Conservation (phyloP, 92 coral and sea anemone genomes). For the Chrysogorgia sp. region DNA sequence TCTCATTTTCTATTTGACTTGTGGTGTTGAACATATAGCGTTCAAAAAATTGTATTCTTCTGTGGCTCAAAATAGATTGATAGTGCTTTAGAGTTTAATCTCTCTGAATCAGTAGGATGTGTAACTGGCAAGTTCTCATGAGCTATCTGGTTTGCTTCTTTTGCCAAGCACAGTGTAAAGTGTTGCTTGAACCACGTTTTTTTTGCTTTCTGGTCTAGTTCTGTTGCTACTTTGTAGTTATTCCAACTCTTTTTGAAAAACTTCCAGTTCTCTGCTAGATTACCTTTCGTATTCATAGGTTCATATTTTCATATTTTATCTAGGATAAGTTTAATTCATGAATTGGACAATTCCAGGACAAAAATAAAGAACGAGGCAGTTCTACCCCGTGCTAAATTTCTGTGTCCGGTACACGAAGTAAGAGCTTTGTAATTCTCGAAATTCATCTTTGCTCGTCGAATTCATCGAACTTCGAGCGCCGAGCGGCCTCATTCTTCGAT, state of each 20-base stretch:
- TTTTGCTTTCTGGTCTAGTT: conserved; percentile 41
- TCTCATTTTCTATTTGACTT: conserved; percentile 47
- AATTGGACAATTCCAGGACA: no score
- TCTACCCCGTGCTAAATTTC: no score
- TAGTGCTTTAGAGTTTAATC: conserved; percentile 37
- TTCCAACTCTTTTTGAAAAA: conserved; percentile 56
- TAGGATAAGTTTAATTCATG: no score
- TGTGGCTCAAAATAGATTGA: conserved; percentile 57
- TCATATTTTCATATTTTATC: no score
- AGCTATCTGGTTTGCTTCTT: conserved; percentile 29
- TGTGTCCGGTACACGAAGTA: no score
- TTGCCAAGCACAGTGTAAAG: conserved; percentile 54
- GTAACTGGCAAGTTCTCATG: conserved; percentile 46
- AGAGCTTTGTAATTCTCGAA: no score
- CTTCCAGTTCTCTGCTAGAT: conserved; percentile 52
- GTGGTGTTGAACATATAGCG: conserved; percentile 57
- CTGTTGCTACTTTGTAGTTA: conserved; percentile 46
- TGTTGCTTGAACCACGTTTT: conserved; percentile 32
- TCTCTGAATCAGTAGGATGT: conserved; percentile 43
- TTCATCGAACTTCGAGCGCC: no score
- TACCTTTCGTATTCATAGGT: conserved; percentile 49
- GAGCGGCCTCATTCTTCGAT: no score
- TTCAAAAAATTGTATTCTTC: conserved; percentile 61
- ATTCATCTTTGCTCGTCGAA: no score
- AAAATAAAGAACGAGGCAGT: no score